Conservation (phyloP, 2,113 vertebrate species). For the Gambusia affinis region DNA sequence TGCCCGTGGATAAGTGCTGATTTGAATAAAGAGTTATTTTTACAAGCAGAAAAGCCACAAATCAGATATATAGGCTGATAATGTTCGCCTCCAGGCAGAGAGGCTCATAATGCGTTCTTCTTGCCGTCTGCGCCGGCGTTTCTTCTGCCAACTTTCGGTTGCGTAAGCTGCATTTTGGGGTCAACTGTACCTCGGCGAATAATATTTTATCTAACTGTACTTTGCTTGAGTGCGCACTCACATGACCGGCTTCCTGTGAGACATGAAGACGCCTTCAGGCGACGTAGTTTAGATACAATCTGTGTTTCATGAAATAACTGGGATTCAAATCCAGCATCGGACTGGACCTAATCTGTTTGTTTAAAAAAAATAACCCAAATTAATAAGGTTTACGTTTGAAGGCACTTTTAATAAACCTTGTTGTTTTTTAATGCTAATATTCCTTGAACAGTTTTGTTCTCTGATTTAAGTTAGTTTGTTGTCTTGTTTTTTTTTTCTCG, state of each 20-base stretch:
- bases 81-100: not conserved
- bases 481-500: too few species aligned
- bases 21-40: not conserved
- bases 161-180: conserved; percentile 23
- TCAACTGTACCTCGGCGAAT: not conserved
- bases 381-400: not conserved
- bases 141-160: conserved; percentile 15
- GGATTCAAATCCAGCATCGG: not conserved
- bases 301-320: conserved; percentile 14
- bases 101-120: not conserved
- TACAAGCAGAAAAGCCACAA: conserved; percentile 6
- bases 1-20: not conserved
- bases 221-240: conserved; percentile 23
- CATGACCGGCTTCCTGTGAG: conserved; percentile 34
- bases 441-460: too few species aligned
- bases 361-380: not conserved
- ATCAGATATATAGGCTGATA: not conserved
- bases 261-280: conserved; percentile 21
- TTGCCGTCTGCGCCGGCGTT: not conserved
- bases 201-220: conserved; percentile 33
- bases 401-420: not conserved
- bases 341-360: not conserved
- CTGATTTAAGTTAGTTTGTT: too few species aligned
- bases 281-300: conserved; percentile 34
- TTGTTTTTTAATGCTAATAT: too few species aligned